A percentile compares a stretch with the other conserved stretches of the same genome.
Evolutionary conservation across 2,113 vertebrate genomes (phyloP).

Genomic region (Sceloporus undulatus): DNA sequence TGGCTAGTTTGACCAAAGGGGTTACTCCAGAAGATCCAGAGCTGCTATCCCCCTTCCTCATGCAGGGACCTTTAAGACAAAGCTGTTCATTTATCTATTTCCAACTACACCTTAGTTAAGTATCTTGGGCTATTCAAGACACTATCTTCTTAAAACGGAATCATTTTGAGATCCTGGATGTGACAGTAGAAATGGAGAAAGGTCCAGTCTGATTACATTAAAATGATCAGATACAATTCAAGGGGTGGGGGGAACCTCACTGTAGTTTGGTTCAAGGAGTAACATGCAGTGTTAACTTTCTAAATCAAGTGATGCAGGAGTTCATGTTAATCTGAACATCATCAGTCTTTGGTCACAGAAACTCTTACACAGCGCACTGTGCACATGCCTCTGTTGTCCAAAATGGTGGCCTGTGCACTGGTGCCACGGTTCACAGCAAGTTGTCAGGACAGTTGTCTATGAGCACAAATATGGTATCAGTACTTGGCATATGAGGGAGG

Average conservation of each 20-base stretch:
- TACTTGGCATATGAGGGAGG: no score
- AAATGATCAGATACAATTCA: background rate
- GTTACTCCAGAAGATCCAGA: background rate
- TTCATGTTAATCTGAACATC: background rate
- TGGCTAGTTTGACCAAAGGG: background rate
- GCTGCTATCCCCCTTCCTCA: background rate
- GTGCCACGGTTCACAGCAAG: no score
- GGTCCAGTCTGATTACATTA: no score
- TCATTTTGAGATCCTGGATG: background rate
- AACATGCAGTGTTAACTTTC: background rate
- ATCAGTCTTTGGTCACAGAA: background rate
- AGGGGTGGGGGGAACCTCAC: background rate
- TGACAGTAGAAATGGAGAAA: background rate
- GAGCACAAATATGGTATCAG: no score
- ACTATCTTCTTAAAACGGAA: background rate
- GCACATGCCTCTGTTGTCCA: background rate
- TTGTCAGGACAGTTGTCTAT: no score
- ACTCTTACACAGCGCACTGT: background rate
- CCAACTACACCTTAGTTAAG: background rate
- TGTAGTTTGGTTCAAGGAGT: fast-evolving
- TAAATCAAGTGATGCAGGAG: background rate
- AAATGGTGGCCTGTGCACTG: no score
- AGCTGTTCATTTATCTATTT: background rate
- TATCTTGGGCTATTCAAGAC: background rate
- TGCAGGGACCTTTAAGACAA: background rate